A percentile compares a stretch with the other conserved stretches of the same genome.
These are phyloP conservation scores for Varecia variegata DNA, from an alignment of 2,797 vertebrate genomes.

Conservation along the genomic window DNA sequence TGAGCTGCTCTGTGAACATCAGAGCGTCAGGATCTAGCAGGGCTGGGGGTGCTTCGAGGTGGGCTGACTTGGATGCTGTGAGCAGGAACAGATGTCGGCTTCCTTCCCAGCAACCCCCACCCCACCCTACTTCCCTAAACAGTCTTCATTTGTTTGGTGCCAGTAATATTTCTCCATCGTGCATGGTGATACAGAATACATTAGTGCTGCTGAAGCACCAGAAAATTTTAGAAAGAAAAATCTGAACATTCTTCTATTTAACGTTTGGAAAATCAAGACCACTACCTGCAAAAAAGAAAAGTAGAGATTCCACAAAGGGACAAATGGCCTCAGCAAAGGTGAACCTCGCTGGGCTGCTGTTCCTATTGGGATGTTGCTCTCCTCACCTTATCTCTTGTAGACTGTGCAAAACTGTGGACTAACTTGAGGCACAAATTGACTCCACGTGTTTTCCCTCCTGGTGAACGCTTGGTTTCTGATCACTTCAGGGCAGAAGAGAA, in stretches of 20 bases:
- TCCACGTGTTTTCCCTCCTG: slow-evolving; percentile 70
- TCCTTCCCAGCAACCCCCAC: slow-evolving; percentile 50
- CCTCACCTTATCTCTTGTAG: not conserved
- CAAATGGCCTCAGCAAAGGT: not conserved
- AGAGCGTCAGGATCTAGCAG: not conserved
- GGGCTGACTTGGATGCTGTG: slow-evolving; percentile 48
- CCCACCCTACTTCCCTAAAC: not conserved
- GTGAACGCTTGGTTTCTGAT: slow-evolving; percentile 77
- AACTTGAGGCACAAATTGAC: slow-evolving; percentile 75
- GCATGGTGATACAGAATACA: slow-evolving; percentile 35
- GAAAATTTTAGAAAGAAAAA: slow-evolving; percentile 46
- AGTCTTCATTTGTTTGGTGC: slow-evolving; percentile 33
- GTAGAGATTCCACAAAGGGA: not conserved
- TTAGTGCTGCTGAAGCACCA: slow-evolving; percentile 10
- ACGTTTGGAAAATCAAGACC: slow-evolving; percentile 42
- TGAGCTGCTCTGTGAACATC: slow-evolving; percentile 54
- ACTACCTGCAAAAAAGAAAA: slow-evolving; percentile 19
- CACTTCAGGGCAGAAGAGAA: slow-evolving; percentile 75
- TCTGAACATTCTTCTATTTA: not conserved
- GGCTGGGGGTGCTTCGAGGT: slow-evolving; percentile 61
- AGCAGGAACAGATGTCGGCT: slow-evolving; percentile 49
- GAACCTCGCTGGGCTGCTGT: slow-evolving; percentile 50
- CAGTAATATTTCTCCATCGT: slow-evolving; percentile 42
- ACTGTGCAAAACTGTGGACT: slow-evolving; percentile 55
- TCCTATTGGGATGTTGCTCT: slow-evolving; percentile 60